Evolutionary conservation across 2,888 invertebrate genomes (phyloP), one percentile per base, ranked within the genome.

Genomic region (Lapara coniferarum): DNA sequence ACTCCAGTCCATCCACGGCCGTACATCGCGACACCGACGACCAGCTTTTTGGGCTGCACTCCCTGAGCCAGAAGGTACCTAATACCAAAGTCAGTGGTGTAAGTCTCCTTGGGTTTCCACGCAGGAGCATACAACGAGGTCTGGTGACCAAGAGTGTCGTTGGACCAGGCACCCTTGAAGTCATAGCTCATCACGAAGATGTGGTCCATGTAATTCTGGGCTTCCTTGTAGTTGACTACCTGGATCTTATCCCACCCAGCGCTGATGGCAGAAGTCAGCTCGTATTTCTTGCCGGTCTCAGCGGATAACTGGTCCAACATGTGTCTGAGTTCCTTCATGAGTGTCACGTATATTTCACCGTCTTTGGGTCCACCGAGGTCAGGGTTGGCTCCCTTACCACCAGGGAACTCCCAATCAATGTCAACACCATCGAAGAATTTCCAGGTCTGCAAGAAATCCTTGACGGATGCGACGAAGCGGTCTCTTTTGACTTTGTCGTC

Each of bases 391-490:
- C 93, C 93, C 70, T 93, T 93, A 71, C 93, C 93, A 63, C 93
- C 93, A 78, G 93, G 93, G 88, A 93, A 93, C 73, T 93, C 93
- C 93, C 93, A 93, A 73, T 93, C 93, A 69, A 93, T 93, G 58
- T 93, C 93, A 4, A 93, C 92, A 37, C 93, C 93, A 63, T 93
- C 93, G 67, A 93, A 93, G 88, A 93, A 93, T 73, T 93, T 93
- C 93, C 93, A 93, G 1, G 93, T 93, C 71, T 88, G 84, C 0
- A 93, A 85, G 81, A 93, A 93, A 58, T 93, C 93, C 73, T 89
- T 92, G 0, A 93, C 93, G 8, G 93, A 93, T 67, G 80, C 89
- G 0, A 93, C 90, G 73, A 93, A 93, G 52, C 92, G 89, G 69
- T 83, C 79, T 73, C 93, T 87, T 80, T 93, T 93, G 0, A 75